Evolutionary conservation across 2,113 vertebrate genomes (phyloP).

Genomic region (Opisthocomus hoazin): DNA sequence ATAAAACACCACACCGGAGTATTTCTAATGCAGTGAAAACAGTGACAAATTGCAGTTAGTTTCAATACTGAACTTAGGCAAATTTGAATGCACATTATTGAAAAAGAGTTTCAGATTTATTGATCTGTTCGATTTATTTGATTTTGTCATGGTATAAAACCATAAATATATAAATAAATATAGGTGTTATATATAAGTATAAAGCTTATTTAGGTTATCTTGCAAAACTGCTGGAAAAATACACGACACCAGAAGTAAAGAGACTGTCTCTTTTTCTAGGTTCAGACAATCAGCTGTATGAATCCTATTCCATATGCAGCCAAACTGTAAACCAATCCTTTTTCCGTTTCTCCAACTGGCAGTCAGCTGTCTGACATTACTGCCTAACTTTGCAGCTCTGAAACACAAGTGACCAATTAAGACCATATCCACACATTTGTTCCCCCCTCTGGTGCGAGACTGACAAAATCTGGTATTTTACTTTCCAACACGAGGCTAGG

Average conservation of each 20-base stretch:
- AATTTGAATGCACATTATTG: neutral
- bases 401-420: slow-evolving; percentile 66
- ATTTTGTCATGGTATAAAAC: neutral
- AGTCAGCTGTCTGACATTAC: slow-evolving; percentile 33
- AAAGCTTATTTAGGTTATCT: neutral
- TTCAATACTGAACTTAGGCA: neutral
- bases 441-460: slow-evolving; percentile 36
- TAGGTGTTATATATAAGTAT: too few relatives aligned
- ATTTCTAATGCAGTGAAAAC: neutral
- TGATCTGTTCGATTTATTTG: neutral
- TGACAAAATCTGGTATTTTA: slow-evolving; percentile 39
- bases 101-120: neutral
- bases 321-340: slow-evolving; percentile 30
- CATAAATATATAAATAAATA: too few relatives aligned
- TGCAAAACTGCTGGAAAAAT: neutral
- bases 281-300: neutral
- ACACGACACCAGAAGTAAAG: neutral
- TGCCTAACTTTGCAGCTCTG: slow-evolving; percentile 56
- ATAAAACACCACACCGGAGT: neutral
- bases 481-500: neutral
- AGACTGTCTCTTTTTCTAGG: neutral
- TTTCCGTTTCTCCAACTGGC: neutral
- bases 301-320: neutral
- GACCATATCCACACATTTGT: slow-evolving; percentile 19
- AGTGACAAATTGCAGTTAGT: neutral